Percentiles rank a stretch among this genome's conserved stretches.
Evolutionary conservation across 2,888 invertebrate genomes (phyloP).

Genomic region (Seira musarum): DNA sequence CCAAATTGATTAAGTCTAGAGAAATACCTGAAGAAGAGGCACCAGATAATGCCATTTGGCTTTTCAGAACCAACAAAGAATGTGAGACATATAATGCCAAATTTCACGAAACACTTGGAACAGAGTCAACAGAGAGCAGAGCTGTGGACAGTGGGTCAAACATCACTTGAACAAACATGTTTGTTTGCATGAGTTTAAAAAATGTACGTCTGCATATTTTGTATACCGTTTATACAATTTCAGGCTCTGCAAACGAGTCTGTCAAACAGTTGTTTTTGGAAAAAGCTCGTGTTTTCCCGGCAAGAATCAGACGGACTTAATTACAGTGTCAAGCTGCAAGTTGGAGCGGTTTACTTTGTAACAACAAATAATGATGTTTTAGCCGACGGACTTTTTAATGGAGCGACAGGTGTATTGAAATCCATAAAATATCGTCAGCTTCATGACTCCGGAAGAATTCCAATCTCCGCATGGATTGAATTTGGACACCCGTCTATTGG

Average conservation of each 20-base stretch:
- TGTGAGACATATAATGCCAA: conserved; percentile 23
- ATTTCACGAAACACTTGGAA: neutral
- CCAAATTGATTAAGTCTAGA: conserved; percentile 31
- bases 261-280: no score
- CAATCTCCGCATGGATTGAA: conserved; percentile 35
- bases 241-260: no score
- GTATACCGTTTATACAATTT: no score
- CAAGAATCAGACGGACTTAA: conserved; percentile 68
- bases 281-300: no score
- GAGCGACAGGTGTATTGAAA: conserved; percentile 56
- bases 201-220: no score
- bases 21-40: conserved; percentile 37
- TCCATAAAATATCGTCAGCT: conserved; percentile 39
- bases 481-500: conserved; percentile 53
- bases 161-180: no score
- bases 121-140: conserved; percentile 9
- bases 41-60: conserved; percentile 32
- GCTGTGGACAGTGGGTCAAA: no score
- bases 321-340: conserved; percentile 61
- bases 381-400: no score
- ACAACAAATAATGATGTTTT: conserved; percentile 36
- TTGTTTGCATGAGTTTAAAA: no score
- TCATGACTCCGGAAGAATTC: neutral
- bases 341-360: conserved; percentile 56
- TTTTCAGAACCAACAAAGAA: conserved; percentile 44